Evolutionary conservation across 2,888 invertebrate species (phyloP).

Genomic region (Aquatica leii): DNA sequence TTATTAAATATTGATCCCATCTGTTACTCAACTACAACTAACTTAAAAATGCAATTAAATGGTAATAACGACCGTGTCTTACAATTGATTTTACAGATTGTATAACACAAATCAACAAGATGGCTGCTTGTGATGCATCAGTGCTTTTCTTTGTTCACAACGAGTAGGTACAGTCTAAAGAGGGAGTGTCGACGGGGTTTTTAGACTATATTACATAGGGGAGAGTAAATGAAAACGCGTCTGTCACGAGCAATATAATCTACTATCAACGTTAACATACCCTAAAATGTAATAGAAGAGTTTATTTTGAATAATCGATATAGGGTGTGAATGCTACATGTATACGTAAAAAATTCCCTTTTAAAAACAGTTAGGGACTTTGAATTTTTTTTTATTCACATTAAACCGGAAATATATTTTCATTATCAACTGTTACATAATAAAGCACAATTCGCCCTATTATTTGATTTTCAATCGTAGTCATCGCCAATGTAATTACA

Average conservation of each 20-base stretch:
- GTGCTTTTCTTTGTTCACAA: slow-evolving; percentile 43
- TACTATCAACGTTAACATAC: slow-evolving; percentile 52
- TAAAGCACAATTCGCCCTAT: neutral
- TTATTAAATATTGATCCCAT: slow-evolving; percentile 14
- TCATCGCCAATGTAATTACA: slow-evolving; percentile 24
- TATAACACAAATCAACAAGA: slow-evolving; percentile 41
- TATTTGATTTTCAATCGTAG: slow-evolving; percentile 26
- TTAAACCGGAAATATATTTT: slow-evolving; percentile 11
- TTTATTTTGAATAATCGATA: slow-evolving; percentile 49
- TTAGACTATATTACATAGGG: slow-evolving; percentile 45
- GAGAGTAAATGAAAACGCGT: slow-evolving; percentile 51
- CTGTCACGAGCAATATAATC: slow-evolving; percentile 56
- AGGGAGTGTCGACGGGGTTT: slow-evolving; percentile 46
- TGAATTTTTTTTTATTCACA: slow-evolving; percentile 1
- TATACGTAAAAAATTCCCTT: slow-evolving; percentile 21
- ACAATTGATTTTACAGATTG: slow-evolving; percentile 44
- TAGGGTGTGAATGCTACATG: slow-evolving; percentile 27
- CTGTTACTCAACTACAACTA: slow-evolving; percentile 10
- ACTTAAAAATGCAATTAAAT: slow-evolving; percentile 24
- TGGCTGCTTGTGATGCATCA: slow-evolving; percentile 41
- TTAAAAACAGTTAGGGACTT: slow-evolving; percentile 10
- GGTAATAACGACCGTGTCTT: slow-evolving; percentile 34
- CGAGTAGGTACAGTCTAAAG: slow-evolving; percentile 41
- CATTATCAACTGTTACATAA: slow-evolving; percentile 6
- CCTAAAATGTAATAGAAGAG: slow-evolving; percentile 51